phyloP scores from a whole-genome alignment of 2,888 invertebrate species.

The Spodoptera exigua region DNA sequence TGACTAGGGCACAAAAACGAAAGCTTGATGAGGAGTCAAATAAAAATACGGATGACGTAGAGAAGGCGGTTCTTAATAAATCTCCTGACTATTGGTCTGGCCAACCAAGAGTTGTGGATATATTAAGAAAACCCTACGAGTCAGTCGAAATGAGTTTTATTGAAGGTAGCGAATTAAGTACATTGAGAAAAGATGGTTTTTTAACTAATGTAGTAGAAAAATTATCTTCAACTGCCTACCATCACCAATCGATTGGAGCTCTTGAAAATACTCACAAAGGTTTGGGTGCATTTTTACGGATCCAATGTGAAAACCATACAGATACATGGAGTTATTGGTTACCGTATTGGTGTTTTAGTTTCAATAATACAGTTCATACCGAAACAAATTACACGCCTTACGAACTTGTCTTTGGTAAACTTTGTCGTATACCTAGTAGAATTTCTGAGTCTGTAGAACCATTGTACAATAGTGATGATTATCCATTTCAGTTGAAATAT shows the following conservation, averaged over 20 bases:
- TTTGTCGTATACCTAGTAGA: constrained; percentile 9
- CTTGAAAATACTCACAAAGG: constrained; percentile 37
- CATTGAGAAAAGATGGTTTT: too few relatives aligned
- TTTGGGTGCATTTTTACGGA: constrained; percentile 32
- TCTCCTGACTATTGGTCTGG: not conserved
- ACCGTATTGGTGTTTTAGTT: constrained; percentile 39
- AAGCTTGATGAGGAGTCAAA: too few relatives aligned
- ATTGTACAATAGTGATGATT: constrained; percentile 19
- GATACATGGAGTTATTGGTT: constrained; percentile 37
- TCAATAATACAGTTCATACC: constrained; percentile 11
- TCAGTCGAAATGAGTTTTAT: too few relatives aligned
- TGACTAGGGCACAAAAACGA: too few relatives aligned
- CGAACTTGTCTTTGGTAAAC: constrained; percentile 17
- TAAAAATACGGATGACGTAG: too few relatives aligned
- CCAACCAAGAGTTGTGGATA: not conserved
- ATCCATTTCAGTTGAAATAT: constrained; percentile 20
- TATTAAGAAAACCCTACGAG: constrained; percentile 1
- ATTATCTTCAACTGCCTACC: constrained; percentile 18
- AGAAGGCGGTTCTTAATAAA: not conserved
- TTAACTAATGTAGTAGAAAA: too few relatives aligned
- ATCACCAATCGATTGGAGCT: constrained; percentile 22
- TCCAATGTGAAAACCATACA: constrained; percentile 18
- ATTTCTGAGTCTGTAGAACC: constrained; percentile 7
- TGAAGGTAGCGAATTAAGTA: too few relatives aligned
- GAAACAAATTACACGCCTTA: constrained; percentile 18